Base-by-base conservation (phyloP, 2,888 invertebrate genomes). In the Synergus gifuensis region DNA sequence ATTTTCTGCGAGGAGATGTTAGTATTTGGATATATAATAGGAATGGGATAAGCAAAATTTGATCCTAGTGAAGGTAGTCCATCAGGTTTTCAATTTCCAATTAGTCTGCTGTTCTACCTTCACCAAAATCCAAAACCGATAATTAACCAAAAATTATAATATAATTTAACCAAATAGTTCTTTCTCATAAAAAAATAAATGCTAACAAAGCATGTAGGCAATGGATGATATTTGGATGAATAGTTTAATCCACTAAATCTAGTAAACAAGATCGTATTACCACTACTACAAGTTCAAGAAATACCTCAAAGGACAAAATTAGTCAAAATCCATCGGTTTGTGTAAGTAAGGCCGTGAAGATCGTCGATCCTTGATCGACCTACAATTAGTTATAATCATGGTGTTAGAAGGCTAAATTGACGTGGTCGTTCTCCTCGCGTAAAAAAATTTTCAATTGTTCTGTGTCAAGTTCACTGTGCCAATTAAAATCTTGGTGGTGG, bases 401-500 rank as follows among this genome's bases (percentile, higher is more conserved):
- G 46, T 49, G 46, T 69, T 69, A 69, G 46, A 22, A 22, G 67
- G 22, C 46, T 49, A 46, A 69, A 69, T 60, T 60, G 60, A 60
- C 60, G 60, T 60, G 12, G 22, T 60, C 46, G 46, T 44, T 46
- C 46, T 44, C 67, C 67, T 69, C 67, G 46, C 67, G 67, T 44
- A 12, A 77, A 79, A 77, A 76, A 44, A 76, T 64, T 67, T 9
- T 77, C 76, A 58, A 78, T 76, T 60, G 76, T 83, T 81, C 67
- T 80, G 76, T 81, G 76, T 69, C 36, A 82, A 78, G 28, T 63
- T 81, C 78, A 79, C 58, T 76, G 64, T 58, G 73, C 78, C 5
- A 78, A 64, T 81, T 63, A 77, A 78, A 83, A 87, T 89, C 84
- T 82, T 88, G 89, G 89, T 90, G 89, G 88, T 89, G 89, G 89